Conservation (phyloP, 2,888 invertebrate genomes). For the Zaprionus bogoriensis region DNA sequence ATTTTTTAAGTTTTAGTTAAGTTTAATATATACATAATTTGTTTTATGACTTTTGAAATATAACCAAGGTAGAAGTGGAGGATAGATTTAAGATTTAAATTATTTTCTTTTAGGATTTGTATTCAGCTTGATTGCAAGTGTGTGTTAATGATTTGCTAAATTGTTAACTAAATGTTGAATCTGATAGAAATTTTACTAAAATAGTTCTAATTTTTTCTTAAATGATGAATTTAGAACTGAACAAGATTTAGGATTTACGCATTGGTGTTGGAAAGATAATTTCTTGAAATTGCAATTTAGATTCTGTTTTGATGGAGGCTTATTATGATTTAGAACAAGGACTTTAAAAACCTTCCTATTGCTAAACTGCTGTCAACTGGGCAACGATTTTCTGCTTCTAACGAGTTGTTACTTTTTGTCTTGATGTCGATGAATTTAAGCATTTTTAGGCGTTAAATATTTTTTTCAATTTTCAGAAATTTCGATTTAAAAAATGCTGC, state of each 20-base stretch:
- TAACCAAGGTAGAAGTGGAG: too few species aligned
- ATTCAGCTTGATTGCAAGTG: too few species aligned
- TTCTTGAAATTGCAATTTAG: background rate
- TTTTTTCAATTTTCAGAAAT: constrained; percentile 65
- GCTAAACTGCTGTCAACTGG: background rate
- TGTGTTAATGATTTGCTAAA: too few species aligned
- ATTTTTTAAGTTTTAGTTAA: too few species aligned
- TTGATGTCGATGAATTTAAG: constrained; percentile 8
- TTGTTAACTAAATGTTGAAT: too few species aligned
- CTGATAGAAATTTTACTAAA: background rate
- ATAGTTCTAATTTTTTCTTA: background rate
- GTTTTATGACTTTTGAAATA: too few species aligned
- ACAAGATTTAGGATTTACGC: too few species aligned
- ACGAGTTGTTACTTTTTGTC: constrained; percentile 8
- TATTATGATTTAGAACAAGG: background rate
- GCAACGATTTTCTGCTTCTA: constrained; percentile 45
- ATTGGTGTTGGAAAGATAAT: too few species aligned
- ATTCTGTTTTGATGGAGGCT: background rate
- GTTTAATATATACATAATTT: too few species aligned
- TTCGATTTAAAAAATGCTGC: constrained; percentile 45
- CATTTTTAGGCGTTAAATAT: constrained; percentile 67
- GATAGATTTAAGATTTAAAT: background rate
- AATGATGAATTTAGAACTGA: too few species aligned
- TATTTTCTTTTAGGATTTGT: too few species aligned
- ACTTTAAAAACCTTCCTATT: background rate